phyloP scores from a whole-genome alignment of 2,797 vertebrate species.

The Melanotaenia nigrans region DNA sequence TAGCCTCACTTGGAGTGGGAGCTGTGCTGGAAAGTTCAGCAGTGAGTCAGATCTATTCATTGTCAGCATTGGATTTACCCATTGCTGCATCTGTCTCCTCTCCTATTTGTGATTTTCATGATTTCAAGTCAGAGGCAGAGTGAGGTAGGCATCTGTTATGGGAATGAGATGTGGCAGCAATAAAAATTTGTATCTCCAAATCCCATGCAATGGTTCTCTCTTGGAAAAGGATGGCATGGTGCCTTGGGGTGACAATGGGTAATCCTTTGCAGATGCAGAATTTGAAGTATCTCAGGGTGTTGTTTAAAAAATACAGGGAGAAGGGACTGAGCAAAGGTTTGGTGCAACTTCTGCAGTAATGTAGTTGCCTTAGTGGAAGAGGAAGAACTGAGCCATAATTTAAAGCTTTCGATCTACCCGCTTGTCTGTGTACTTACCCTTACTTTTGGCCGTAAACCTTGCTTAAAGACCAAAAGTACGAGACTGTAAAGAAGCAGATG shows the following conservation, averaged over 20 bases:
- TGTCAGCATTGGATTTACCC: neutral
- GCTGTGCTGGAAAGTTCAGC: too few relatives aligned
- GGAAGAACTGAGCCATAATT: neutral
- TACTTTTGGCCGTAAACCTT: neutral
- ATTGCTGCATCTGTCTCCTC: constrained; percentile 2
- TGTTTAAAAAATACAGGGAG: neutral
- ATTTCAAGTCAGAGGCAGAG: too few relatives aligned
- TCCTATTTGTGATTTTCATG: neutral
- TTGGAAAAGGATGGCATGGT: too few relatives aligned
- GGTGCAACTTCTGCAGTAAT: neutral
- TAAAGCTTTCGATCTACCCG: neutral
- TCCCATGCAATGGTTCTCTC: neutral
- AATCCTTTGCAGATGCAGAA: neutral
- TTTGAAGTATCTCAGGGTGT: neutral
- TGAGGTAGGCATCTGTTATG: too few relatives aligned
- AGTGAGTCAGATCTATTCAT: too few relatives aligned
- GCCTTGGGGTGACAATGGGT: neutral
- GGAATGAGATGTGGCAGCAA: neutral
- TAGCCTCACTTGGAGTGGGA: too few relatives aligned
- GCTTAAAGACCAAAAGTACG: too few relatives aligned
- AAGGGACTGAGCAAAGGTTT: neutral
- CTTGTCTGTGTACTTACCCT: neutral
- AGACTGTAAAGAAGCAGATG: too few relatives aligned
- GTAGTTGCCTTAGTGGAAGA: neutral
- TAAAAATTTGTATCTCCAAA: too few relatives aligned